phyloP scores from a whole-genome alignment of 2,797 vertebrate genomes.

The Callimico goeldii region DNA sequence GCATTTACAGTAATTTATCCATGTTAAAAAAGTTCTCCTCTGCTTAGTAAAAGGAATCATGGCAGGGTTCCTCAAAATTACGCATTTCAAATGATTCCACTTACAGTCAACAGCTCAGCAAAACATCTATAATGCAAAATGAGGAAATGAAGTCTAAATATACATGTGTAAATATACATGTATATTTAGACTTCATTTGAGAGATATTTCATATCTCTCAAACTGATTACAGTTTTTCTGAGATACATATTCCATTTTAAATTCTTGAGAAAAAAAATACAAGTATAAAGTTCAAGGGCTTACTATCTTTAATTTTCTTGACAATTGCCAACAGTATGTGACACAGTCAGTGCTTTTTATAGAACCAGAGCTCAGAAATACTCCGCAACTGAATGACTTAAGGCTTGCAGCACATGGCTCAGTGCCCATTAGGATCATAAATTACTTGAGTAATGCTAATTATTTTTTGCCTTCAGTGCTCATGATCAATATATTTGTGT shows the following conservation, averaged over 20 bases:
- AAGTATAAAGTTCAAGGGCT: not conserved
- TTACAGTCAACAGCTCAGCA: not conserved
- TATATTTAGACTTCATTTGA: no score
- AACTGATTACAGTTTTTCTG: not conserved
- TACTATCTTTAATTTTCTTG: slow-evolving; percentile 35
- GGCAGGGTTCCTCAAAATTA: slow-evolving; percentile 2
- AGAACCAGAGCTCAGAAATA: not conserved
- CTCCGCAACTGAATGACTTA: not conserved
- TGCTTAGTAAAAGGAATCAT: slow-evolving; percentile 31
- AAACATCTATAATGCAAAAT: not conserved
- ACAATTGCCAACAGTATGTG: not conserved
- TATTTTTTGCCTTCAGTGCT: slow-evolving; percentile 56
- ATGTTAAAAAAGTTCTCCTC: not conserved
- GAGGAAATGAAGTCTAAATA: slow-evolving; percentile 1
- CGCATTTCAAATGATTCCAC: slow-evolving; percentile 17
- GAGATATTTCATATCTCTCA: not conserved
- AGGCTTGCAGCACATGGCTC: not conserved
- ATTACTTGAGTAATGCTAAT: slow-evolving; percentile 64
- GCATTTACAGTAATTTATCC: not conserved
- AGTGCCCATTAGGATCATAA: slow-evolving; percentile 16
- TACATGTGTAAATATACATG: not conserved
- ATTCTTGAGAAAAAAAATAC: slow-evolving; percentile 22
- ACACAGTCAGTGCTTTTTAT: not conserved
- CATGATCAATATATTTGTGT: slow-evolving; percentile 58
- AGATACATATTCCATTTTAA: not conserved